Conservation (phyloP, 2,113 vertebrate genomes). For the Strix uralensis region DNA sequence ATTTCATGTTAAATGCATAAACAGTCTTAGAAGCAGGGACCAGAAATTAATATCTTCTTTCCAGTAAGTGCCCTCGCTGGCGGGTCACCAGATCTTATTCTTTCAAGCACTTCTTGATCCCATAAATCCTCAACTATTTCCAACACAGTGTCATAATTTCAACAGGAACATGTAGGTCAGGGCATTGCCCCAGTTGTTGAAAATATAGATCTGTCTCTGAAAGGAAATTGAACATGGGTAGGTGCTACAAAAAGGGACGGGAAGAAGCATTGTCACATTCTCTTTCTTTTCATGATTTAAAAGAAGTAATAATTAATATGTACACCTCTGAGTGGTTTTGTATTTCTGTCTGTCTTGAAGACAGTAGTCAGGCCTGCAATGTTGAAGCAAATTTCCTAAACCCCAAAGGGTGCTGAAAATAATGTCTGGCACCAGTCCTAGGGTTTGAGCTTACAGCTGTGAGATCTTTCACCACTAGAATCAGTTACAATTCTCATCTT, state of each 20-base stretch:
- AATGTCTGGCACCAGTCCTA: not conserved
- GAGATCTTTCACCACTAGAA: not conserved
- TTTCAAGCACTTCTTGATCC: not conserved
- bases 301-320: not conserved
- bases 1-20: not conserved
- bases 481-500: not conserved
- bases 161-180: not conserved
- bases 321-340: not conserved
- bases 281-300: not conserved
- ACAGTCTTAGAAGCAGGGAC: not conserved
- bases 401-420: not conserved
- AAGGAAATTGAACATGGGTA: not conserved
- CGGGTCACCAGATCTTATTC: not conserved
- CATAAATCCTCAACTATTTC: not conserved
- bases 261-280: not conserved
- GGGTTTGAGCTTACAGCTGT: rapidly evolving
- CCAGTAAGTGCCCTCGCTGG: not conserved
- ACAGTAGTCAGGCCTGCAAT: not conserved
- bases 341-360: not conserved
- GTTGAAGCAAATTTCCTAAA: not conserved
- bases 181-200: not conserved
- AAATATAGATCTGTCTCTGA: not conserved
- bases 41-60: not conserved
- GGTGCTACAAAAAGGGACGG: not conserved
- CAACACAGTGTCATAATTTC: not conserved